Base-by-base conservation (phyloP, 2,113 vertebrate species). In the Microtus pennsylvanicus region DNA sequence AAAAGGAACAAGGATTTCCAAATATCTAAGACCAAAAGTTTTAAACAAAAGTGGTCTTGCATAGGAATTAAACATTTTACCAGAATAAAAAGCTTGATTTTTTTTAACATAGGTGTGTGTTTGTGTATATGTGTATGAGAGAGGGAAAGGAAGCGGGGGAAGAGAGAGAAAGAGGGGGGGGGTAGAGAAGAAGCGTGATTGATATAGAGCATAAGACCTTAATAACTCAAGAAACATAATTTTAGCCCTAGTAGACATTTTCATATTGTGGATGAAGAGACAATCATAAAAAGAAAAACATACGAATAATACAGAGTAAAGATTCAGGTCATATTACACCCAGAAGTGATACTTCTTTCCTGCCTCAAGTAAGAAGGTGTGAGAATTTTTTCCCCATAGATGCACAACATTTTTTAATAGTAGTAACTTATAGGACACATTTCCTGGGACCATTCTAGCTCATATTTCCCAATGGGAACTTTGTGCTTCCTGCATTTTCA, bases 291-390 rank as follows among this genome's bases (percentile, higher is more conserved):
- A 81, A 86, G 72, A 58, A 87, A 92, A 87, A 47, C 12, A 38
- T 95, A 91, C 38, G 24, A 88, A 96, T 92, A 93, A 92, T 67
- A 33, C 22, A 85, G 30, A 52, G 26, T 42, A 78, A 83, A 94
- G 81, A 88, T 86, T 94, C 52, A 92, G 80, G 90, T 87, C 69
- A 83, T 38, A 70, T 5, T 96, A 22, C 85, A 33, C 13, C 55
- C 35, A 93, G 94, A 92, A 78, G 21, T 47, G 45, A 80, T 67
- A 70, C 4, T 35, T 87, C 89, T 78, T 76, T 87, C 21, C 47
- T 97, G 17, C 19, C 28, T 93, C 81, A 95, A 87, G 52, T 55
- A 90, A 96, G n/a, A 33, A 77, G 33, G 87, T 67, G 50, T 95
- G 85, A 93, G 88, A 89, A 58, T 82, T 58, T 92, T n/a, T 65